phyloP scores from a whole-genome alignment of 2,113 vertebrate genomes.

The Microtus richardsoni region DNA sequence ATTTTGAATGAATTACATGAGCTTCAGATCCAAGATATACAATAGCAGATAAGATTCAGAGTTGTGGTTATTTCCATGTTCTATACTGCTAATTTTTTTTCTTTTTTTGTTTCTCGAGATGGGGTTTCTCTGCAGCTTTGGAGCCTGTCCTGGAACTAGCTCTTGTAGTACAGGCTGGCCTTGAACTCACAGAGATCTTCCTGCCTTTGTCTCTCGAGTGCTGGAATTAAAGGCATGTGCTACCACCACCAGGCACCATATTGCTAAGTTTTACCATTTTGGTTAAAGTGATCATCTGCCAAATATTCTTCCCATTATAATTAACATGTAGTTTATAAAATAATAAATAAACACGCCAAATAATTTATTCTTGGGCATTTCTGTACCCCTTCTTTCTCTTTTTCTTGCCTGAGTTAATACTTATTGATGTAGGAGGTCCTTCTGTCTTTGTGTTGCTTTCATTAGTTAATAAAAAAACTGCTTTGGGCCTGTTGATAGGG shows the following conservation, averaged over 20 bases:
- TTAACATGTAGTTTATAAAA: neutral
- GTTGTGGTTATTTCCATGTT: neutral
- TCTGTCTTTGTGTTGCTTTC: too few relatives aligned
- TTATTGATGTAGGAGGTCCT: neutral
- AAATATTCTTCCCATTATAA: slow-evolving; percentile 16
- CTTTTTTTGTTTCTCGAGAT: too few relatives aligned
- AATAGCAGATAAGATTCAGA: neutral
- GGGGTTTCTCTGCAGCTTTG: too few relatives aligned
- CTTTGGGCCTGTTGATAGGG: too few relatives aligned
- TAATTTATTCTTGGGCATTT: neutral
- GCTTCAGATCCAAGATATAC: neutral
- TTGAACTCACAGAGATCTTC: too few relatives aligned
- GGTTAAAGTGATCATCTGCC: neutral
- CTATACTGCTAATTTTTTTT: neutral
- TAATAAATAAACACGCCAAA: neutral
- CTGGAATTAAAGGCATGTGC: too few relatives aligned
- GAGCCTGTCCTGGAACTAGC: too few relatives aligned
- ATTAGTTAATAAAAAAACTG: too few relatives aligned
- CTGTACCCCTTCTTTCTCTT: neutral
- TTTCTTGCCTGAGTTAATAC: slow-evolving; percentile 1
- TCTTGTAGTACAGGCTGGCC: too few relatives aligned
- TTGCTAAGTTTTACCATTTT: slow-evolving; percentile 26
- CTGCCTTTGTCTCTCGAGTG: too few relatives aligned
- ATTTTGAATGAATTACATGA: slow-evolving; percentile 40
- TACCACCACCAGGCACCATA: neutral